Conservation (phyloP, 2,113 vertebrate species). For the Pleuronectes platessa region DNA sequence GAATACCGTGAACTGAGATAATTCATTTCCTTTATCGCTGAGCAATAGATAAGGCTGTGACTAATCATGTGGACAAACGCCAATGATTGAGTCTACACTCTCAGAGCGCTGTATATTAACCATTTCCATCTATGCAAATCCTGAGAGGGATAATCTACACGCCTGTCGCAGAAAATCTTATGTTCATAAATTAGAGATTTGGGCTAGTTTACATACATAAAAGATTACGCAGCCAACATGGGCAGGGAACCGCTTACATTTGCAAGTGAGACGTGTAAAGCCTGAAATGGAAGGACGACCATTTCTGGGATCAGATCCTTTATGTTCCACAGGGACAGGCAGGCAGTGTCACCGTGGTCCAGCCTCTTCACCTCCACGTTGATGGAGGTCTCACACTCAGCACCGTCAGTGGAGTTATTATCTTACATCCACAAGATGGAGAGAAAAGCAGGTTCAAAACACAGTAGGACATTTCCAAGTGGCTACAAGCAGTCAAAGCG, state of each 20-base stretch:
- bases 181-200: background rate
- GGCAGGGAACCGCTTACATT: constrained; percentile 65
- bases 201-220: background rate
- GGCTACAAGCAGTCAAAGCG: constrained; percentile 21
- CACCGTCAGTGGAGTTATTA: constrained; percentile 4
- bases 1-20: constrained; percentile 50
- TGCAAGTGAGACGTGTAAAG: constrained; percentile 77
- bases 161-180: background rate
- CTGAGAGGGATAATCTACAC: background rate
- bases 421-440: constrained; percentile 28
- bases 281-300: constrained; percentile 70
- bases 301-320: constrained; percentile 67
- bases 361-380: constrained; percentile 76
- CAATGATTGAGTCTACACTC: constrained; percentile 27
- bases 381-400: constrained; percentile 49
- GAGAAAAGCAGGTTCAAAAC: background rate
- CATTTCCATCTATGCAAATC: constrained; percentile 39
- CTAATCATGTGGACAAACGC: constrained; percentile 53
- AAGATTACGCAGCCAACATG: background rate
- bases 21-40: constrained; percentile 60
- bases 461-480: constrained; percentile 10
- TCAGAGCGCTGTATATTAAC: constrained; percentile 22
- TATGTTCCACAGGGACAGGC: constrained; percentile 70
- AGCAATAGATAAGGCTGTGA: constrained; percentile 48
- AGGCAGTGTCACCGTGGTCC: constrained; percentile 76